phyloP scores from a whole-genome alignment of 2,797 vertebrate species.

The Champsocephalus esox region DNA sequence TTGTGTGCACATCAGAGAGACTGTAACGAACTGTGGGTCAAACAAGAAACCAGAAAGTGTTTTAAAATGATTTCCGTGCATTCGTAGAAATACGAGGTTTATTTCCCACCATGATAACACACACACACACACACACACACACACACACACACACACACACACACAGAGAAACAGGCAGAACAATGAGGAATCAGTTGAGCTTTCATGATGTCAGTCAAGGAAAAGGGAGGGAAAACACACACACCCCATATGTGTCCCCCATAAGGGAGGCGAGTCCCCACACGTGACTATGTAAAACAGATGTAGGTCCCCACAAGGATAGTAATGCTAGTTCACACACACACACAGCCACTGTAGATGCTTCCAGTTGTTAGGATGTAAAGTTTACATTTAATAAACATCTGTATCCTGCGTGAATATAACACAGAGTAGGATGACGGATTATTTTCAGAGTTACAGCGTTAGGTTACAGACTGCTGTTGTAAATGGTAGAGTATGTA shows the following conservation, averaged over 20 bases:
- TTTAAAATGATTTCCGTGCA: not conserved
- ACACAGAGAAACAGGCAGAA: not conserved
- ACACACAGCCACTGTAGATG: constrained; percentile 71
- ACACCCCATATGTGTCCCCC: too few relatives aligned
- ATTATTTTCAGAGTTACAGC: constrained; percentile 14
- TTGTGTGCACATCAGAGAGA: constrained; percentile 28
- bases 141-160: too few relatives aligned
- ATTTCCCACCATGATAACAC: constrained; percentile 21
- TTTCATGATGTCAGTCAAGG: not conserved
- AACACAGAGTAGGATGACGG: constrained; percentile 21
- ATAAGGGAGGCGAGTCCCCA: too few relatives aligned
- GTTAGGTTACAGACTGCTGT: constrained; percentile 3
- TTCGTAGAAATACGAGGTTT: not conserved
- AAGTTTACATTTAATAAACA: constrained; percentile 71
- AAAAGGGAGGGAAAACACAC: constrained; percentile 8
- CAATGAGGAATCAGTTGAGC: too few relatives aligned
- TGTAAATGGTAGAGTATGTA: constrained; percentile 42
- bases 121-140: too few relatives aligned
- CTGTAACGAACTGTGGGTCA: constrained; percentile 8
- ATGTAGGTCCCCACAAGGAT: too few relatives aligned
- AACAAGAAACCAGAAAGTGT: not conserved
- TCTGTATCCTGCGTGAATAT: constrained; percentile 57
- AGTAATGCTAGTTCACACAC: too few relatives aligned
- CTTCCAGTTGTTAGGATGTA: constrained; percentile 76
- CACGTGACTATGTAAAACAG: too few relatives aligned